These are phyloP conservation scores for Whitmania pigra DNA, from an alignment of 1,140 invertebrate genomes.

Conservation along the genomic window DNA sequence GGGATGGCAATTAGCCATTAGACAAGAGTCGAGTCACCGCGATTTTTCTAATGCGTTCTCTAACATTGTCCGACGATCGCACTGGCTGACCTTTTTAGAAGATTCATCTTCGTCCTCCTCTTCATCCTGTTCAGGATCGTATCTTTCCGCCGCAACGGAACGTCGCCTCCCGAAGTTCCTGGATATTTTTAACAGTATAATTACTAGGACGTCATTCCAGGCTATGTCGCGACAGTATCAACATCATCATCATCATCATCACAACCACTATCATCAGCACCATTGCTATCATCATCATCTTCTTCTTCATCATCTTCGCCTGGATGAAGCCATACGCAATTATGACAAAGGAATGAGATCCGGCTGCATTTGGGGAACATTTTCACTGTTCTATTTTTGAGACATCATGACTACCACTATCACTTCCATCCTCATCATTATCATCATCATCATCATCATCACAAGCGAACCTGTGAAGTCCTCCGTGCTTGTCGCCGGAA, in stretches of 20 bases:
- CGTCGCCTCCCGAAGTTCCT: constrained; percentile 31
- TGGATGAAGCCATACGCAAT: too few species aligned
- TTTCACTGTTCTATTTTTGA: too few species aligned
- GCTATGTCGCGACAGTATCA: constrained; percentile 14
- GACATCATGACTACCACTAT: too few species aligned
- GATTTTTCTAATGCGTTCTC: too few species aligned
- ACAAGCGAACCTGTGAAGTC: neutral
- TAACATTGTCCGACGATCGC: neutral
- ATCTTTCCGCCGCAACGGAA: constrained; percentile 62
- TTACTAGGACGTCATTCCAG: too few species aligned
- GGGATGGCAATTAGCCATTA: too few species aligned
- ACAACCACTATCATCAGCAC: constrained; percentile 22
- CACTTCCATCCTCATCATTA: neutral
- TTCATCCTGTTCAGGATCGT: constrained; percentile 86
- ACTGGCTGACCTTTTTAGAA: neutral
- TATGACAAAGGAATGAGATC: too few species aligned
- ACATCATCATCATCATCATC: constrained; percentile 22
- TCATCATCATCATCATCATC: neutral
- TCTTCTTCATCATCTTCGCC: neutral
- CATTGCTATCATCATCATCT: constrained; percentile 15
- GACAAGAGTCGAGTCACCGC: too few species aligned
- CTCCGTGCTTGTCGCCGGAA: neutral
- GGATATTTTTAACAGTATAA: neutral
- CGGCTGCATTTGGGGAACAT: too few species aligned
- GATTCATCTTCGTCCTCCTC: constrained; percentile 56